Percentiles rank a stretch among this genome's conserved stretches.
Conservation (phyloP, 2,888 invertebrate species). For the Globia sparganii region DNA sequence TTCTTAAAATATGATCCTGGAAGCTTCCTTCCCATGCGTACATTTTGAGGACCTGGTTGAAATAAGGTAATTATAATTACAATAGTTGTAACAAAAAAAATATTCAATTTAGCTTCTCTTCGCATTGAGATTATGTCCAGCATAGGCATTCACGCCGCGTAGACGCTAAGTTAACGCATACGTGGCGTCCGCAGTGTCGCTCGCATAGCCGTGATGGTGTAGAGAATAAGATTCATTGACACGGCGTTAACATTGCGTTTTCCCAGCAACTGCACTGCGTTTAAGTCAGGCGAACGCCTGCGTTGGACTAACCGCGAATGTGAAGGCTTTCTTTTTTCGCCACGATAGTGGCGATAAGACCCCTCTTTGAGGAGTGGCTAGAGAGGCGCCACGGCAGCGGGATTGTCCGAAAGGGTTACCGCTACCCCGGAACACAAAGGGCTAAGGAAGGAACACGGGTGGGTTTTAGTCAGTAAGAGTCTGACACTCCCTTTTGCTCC, state of each 20-base stretch:
- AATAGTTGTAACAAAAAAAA: not conserved
- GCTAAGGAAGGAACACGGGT: too few species aligned
- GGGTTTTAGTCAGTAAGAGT: too few species aligned
- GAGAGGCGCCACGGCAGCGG: too few species aligned
- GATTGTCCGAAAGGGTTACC: too few species aligned
- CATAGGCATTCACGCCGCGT: not conserved
- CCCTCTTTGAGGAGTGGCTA: too few species aligned
- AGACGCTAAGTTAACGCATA: not conserved
- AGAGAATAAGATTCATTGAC: not conserved
- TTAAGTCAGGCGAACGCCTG: not conserved
- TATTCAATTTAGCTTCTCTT: not conserved
- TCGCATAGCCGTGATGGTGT: not conserved
- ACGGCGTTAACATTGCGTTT: not conserved
- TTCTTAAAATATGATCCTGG: constrained; percentile 94
- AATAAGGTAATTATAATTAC: not conserved
- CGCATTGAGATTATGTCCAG: not conserved
- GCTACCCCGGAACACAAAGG: too few species aligned
- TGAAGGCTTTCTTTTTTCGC: not conserved
- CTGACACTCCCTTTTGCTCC: too few species aligned
- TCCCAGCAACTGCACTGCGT: not conserved
- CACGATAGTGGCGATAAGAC: too few species aligned
- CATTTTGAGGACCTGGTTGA: constrained; percentile 92
- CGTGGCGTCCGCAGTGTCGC: not conserved
- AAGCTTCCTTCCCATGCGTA: constrained; percentile 97
- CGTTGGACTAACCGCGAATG: not conserved